Evolutionary conservation across 2,113 vertebrate species (phyloP), one percentile per base, ranked within the genome.

Genomic region (Melanostigma gelatinosum): DNA sequence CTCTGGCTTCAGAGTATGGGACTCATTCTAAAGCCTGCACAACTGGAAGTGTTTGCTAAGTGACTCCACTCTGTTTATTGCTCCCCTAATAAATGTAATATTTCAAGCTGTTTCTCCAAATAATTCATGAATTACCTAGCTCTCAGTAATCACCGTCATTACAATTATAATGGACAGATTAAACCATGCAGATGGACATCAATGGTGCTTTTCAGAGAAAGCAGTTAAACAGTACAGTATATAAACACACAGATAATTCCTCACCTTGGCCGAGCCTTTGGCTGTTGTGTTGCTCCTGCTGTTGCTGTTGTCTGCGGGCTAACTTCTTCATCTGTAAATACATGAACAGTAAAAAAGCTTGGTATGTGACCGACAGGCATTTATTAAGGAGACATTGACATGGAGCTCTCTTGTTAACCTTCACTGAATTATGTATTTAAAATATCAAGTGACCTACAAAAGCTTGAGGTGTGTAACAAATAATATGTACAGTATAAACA

Each of bases 251-350:
- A 74, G 7, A 52, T 29, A 55, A 75, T 58, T 58, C 68, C 74
- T 87, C 91, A 98, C 97, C 97, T 96, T 96, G 96, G 84, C 96
- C 95, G 27, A 97, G 95, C 86, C 97, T 95, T 89, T 97, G 97
- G 0, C 95, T 95, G 86, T 95, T 97, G 82, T 97, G 97, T 9
- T 98, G 97, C 63, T 99, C 97, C 88, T 98, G 97, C 84, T 98
- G 97, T 81, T 98, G 97, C 87, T 97, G 97, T 84, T 99, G 97
- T 90, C 97, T 93, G 63, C 97, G 93, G 0, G 97, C 97, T 79
- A 99, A 86, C 88, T 99, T 99, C 95, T 99, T 99, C 96, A 99
- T 98, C 97, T 99, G 94, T 38, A 62, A 72, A 66, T 20, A 79
- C 72, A 83, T 68, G 24, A 61, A 60, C 44, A 66, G 38, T 32